Base-by-base conservation (phyloP, 2,888 invertebrate species). In the Monopis laevigella region DNA sequence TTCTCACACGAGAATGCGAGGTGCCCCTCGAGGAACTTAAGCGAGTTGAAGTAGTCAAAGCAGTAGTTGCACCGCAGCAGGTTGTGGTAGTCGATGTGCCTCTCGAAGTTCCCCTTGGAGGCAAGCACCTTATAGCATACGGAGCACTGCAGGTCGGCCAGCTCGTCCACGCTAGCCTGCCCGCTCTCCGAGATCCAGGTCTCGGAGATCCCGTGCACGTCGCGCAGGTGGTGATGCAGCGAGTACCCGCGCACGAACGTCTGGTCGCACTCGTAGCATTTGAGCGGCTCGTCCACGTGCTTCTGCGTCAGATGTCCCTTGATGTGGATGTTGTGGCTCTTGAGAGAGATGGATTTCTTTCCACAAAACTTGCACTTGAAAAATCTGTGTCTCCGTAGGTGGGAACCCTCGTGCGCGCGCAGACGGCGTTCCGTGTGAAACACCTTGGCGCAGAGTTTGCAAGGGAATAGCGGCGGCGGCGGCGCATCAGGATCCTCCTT, bases 41-140 rank as follows among this genome's bases (percentile, higher is more conserved):
- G 59, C 3, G 67, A 58, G 50, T 65, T 72, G 52, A 82, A 82
- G 55, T 70, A 75, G 40, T 75, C 74, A 45, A 66, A 75, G 52
- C 82, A 82, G 51, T 82, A 82, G 55, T 81, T 81, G 53, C 82
- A 82, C 12, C 81, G 53, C 39, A 82, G 52, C 0, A 73, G 60
- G 50, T 82, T 82, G 55, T 82, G 82, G 49, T 77, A 81, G 49
- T 81, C 80, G 28, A 82, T 58, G 47, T 82, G 82, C 17, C 80
- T 59, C 47, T 81, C 77, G 48, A 62, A 82, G 51, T 78, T 80
- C n/a, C 73, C 75, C 47, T 75, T 72, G 48, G 65, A 72, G 17
- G 81, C 77, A 16, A 82, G 58, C 3, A 77, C 56, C 49, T 82
- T 82, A 43, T 65, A 56, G 45, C 82, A 82, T 4, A 81, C 57